phyloP scores from a whole-genome alignment of 1,140 invertebrate genomes.

The Sitobion miscanthi region DNA sequence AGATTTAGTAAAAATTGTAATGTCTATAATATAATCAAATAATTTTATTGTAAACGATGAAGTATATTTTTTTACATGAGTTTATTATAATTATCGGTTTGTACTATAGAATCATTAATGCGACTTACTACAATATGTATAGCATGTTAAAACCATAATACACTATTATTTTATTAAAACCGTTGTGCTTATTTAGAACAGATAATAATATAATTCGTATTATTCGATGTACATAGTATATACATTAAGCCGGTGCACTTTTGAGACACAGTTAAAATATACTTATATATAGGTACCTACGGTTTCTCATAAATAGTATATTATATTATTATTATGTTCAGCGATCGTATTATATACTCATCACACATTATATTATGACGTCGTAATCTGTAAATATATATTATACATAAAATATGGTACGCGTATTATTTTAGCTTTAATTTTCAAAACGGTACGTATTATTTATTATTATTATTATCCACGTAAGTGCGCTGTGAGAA shows the following conservation, averaged over 20 bases:
- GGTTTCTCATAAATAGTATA: not conserved
- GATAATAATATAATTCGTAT: not conserved
- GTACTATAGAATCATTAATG: not conserved
- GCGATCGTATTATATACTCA: not conserved
- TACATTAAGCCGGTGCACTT: not conserved
- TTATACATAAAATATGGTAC: not conserved
- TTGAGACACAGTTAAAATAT: not conserved
- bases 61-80: not conserved
- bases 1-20: too few relatives aligned
- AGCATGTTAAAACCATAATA: not conserved
- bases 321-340: too few relatives aligned
- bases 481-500: not conserved
- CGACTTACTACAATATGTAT: not conserved
- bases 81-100: not conserved
- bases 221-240: not conserved
- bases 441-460: not conserved
- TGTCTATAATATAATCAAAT: not conserved
- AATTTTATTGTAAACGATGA: not conserved
- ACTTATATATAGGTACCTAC: not conserved
- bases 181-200: not conserved
- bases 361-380: not conserved
- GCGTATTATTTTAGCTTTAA: not conserved
- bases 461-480: not conserved
- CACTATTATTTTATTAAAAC: not conserved
- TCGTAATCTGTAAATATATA: not conserved